Evolutionary conservation across 2,888 invertebrate species (phyloP).

Genomic region (Tanypteryx hageni): DNA sequence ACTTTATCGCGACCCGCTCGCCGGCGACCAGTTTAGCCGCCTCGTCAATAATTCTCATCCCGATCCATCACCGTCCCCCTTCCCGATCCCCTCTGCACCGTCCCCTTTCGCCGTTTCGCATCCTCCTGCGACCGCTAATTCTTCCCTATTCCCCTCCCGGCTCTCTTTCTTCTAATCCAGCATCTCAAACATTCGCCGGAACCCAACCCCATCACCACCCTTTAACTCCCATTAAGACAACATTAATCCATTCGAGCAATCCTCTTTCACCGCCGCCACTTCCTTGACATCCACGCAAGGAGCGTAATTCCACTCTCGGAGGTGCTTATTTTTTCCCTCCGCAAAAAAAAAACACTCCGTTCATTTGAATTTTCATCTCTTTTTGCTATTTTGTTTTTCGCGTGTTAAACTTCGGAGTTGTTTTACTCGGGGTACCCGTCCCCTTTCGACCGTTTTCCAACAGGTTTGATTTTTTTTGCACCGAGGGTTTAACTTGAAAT

Average conservation of each 20-base stretch:
- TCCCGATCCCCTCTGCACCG: neutral
- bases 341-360: neutral
- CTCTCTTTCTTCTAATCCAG: neutral
- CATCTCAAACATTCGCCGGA: constrained; percentile 12
- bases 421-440: neutral
- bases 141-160: neutral
- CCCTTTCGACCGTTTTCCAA: neutral
- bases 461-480: neutral
- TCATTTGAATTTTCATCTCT: neutral
- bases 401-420: neutral
- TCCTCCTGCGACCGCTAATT: neutral
- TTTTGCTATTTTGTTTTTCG: neutral
- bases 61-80: neutral
- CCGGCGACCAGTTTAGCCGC: constrained; percentile 39
- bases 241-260: constrained; percentile 48
- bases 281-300: neutral
- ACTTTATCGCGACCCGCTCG: constrained; percentile 34
- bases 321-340: neutral
- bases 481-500: neutral
- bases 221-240: constrained; percentile 42
- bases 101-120: neutral
- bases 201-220: constrained; percentile 28
- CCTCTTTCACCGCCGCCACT: too few relatives aligned
- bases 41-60: constrained; percentile 52
- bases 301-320: neutral